Conservation (phyloP, 2,113 vertebrate genomes). For the Fulmarus glacialis region DNA sequence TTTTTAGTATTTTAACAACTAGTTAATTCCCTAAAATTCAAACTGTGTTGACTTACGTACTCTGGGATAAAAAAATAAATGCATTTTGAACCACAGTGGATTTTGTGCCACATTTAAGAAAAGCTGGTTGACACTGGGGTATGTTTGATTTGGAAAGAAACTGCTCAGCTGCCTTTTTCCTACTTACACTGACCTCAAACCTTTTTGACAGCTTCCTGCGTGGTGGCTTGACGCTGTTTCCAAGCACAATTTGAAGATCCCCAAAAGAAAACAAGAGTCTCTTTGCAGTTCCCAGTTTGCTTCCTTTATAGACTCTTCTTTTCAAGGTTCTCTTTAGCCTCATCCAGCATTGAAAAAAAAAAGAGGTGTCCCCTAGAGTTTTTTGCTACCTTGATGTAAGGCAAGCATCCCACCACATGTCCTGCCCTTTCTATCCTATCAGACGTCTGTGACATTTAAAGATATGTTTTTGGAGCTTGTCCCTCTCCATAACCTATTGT, state of each 20-base stretch:
- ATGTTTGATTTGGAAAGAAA: neutral
- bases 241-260: neutral
- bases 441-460: conserved; percentile 12
- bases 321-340: conserved; percentile 44
- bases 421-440: neutral
- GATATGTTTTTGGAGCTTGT: neutral
- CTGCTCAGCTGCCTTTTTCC: neutral
- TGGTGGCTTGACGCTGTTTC: neutral
- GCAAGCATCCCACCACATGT: neutral
- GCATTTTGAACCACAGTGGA: neutral
- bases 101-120: neutral
- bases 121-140: neutral
- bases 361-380: neutral
- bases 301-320: conserved; percentile 28
- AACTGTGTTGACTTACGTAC: neutral
- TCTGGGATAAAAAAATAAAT: neutral
- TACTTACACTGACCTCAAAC: neutral
- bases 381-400: neutral
- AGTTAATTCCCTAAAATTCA: neutral
- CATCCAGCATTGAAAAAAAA: neutral
- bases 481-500: neutral
- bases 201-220: neutral
- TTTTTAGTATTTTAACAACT: neutral
- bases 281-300: conserved; percentile 11
- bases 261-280: neutral